These are phyloP conservation scores for Pedionomus torquatus DNA, from an alignment of 2,113 vertebrate species.

Conservation along the genomic window DNA sequence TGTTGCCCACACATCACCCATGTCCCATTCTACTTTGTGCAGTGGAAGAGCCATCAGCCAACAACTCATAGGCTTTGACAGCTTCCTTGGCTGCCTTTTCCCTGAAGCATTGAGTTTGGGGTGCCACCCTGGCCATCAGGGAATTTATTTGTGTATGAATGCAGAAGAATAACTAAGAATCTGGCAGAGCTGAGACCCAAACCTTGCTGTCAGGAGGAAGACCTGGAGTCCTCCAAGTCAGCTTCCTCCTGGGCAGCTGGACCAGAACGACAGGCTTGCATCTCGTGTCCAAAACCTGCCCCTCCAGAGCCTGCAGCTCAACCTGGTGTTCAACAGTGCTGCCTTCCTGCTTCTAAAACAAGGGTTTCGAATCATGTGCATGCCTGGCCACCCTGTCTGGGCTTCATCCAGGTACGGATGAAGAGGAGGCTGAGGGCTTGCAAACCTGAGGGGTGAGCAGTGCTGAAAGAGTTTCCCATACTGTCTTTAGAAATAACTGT, in stretches of 20 bases:
- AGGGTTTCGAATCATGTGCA: background rate
- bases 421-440: background rate
- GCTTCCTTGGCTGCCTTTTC: background rate
- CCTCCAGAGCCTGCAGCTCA: background rate
- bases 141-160: background rate
- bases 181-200: background rate
- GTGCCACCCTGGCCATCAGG: background rate
- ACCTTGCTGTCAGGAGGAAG: background rate
- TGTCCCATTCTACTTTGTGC: background rate
- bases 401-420: background rate
- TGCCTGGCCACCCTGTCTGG: background rate
- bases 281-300: rapidly evolving
- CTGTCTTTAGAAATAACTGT: background rate
- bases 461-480: background rate
- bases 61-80: background rate
- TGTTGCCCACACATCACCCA: rapidly evolving
- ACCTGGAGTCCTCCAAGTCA: background rate
- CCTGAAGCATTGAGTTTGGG: rapidly evolving
- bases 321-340: rapidly evolving
- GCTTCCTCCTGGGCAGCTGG: background rate
- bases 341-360: background rate
- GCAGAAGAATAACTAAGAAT: background rate
- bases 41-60: background rate
- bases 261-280: background rate
- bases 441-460: background rate